Evolutionary conservation across 2,113 vertebrate genomes (phyloP).

Genomic region (Oreocharis arfaki): DNA sequence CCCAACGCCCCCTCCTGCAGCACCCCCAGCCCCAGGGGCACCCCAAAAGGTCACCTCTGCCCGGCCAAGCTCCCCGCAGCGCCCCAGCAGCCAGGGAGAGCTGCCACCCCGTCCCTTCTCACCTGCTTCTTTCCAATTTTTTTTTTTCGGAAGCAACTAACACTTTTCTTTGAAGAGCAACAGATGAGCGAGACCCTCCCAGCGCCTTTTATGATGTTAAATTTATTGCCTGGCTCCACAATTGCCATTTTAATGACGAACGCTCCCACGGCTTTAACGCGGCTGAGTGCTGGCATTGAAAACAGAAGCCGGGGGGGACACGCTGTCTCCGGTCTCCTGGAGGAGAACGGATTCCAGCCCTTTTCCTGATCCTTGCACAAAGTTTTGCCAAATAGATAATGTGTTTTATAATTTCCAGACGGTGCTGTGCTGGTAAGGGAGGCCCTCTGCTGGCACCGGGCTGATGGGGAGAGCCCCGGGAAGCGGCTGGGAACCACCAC

Average conservation of each 20-base stretch:
- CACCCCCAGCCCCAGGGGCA: not conserved
- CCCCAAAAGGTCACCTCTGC: not conserved
- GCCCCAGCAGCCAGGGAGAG: not conserved
- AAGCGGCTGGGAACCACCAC: not conserved
- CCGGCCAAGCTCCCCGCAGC: not conserved
- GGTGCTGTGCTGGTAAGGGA: not conserved
- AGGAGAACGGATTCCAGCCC: constrained; percentile 35
- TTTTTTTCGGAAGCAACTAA: not conserved
- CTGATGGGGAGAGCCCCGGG: not conserved
- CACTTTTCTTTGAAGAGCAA: constrained; percentile 47
- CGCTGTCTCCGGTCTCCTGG: not conserved
- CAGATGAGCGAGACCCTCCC: constrained; percentile 38
- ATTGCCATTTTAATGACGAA: constrained; percentile 42
- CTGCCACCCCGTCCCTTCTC: not conserved
- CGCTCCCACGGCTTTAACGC: constrained; percentile 19
- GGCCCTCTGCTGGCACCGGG: constrained; percentile 47
- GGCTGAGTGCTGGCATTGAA: not conserved
- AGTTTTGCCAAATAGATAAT: constrained; percentile 41
- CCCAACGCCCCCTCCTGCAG: not conserved
- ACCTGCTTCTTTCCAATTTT: not conserved
- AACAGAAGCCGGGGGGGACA: not conserved
- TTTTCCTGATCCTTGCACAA: constrained; percentile 7
- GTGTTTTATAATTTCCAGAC: not conserved
- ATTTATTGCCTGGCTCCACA: constrained; percentile 39
- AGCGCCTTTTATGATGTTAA: constrained; percentile 43